Percentiles rank a stretch among this genome's conserved stretches.
Evolutionary conservation across 2,113 vertebrate species (phyloP).

Genomic region (Solea senegalensis): DNA sequence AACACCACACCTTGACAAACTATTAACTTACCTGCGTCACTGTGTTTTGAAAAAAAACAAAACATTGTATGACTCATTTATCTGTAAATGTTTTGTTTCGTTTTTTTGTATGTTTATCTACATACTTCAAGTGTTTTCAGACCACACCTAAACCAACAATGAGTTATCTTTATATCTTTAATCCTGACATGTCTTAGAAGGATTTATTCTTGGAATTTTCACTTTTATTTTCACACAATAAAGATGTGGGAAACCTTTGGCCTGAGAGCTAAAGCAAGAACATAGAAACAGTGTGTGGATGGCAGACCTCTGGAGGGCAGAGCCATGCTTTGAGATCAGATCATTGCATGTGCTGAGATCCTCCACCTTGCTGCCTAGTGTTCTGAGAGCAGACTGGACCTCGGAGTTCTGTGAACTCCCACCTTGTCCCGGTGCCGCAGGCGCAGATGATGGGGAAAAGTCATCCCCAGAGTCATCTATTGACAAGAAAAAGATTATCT

Average conservation of each 20-base stretch:
- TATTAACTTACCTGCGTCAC: not conserved
- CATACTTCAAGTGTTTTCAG: not conserved
- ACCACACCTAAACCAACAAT: not conserved
- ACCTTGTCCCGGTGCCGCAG: conserved; percentile 61
- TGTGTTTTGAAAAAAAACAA: not conserved
- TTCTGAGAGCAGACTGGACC: conserved; percentile 91
- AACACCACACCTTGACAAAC: not conserved
- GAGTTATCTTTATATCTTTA: too few species aligned
- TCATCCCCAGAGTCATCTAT: conserved; percentile 94
- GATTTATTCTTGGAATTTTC: not conserved
- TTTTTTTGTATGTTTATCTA: too few species aligned
- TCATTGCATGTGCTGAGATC: conserved; percentile 97
- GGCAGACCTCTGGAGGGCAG: conserved; percentile 89
- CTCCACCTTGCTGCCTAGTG: conserved; percentile 94
- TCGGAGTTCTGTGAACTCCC: conserved; percentile 86
- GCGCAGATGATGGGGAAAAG: conserved; percentile 82
- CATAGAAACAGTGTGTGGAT: conserved; percentile 1
- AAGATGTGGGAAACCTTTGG: not conserved
- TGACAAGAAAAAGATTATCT: conserved; percentile 1
- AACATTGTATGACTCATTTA: not conserved
- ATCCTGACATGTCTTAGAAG: not conserved
- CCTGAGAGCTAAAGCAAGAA: not conserved
- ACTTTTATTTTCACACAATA: not conserved
- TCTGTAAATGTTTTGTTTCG: too few species aligned
- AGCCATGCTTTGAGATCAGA: conserved; percentile 95